Conservation (phyloP, 2,888 invertebrate species). For the Odiellus spinosus region DNA sequence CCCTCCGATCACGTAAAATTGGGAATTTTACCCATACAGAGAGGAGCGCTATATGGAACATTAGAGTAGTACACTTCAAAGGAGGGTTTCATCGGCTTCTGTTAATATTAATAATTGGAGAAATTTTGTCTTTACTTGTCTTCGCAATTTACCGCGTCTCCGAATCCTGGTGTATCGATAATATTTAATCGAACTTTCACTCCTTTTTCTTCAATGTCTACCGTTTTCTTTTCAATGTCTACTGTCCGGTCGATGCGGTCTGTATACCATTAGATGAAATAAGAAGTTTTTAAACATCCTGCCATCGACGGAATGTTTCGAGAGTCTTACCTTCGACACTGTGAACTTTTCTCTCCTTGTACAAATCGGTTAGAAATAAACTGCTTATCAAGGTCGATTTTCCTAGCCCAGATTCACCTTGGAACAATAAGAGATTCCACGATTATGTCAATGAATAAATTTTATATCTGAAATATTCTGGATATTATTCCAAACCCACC, state of each 20-base stretch:
- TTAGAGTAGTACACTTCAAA: too few species aligned
- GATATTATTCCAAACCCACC: too few species aligned
- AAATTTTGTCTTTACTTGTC: constrained; percentile 36
- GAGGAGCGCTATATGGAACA: too few species aligned
- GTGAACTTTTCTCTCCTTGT: constrained; percentile 61
- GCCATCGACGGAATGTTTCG: not conserved
- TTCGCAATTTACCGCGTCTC: constrained; percentile 81
- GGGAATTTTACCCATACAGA: too few species aligned
- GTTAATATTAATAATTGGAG: too few species aligned
- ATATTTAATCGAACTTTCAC: constrained; percentile 77
- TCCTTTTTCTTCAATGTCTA: constrained; percentile 88
- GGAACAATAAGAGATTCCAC: too few species aligned
- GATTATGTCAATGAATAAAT: too few species aligned
- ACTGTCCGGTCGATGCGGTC: constrained; percentile 44
- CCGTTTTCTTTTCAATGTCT: constrained; percentile 49
- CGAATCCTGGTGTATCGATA: constrained; percentile 89
- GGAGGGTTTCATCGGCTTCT: too few species aligned
- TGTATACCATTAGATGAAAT: constrained; percentile 22
- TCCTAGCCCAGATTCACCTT: constrained; percentile 73
- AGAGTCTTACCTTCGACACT: constrained; percentile 47
- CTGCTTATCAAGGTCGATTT: constrained; percentile 91
- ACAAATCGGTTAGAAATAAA: constrained; percentile 79
- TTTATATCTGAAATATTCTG: too few species aligned
- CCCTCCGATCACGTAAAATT: too few species aligned
- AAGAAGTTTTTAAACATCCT: not conserved